A percentile compares a stretch with the other conserved stretches of the same genome.
These are phyloP conservation scores for Ophion costatus DNA, from an alignment of 2,888 invertebrate genomes.

Conservation along the genomic window DNA sequence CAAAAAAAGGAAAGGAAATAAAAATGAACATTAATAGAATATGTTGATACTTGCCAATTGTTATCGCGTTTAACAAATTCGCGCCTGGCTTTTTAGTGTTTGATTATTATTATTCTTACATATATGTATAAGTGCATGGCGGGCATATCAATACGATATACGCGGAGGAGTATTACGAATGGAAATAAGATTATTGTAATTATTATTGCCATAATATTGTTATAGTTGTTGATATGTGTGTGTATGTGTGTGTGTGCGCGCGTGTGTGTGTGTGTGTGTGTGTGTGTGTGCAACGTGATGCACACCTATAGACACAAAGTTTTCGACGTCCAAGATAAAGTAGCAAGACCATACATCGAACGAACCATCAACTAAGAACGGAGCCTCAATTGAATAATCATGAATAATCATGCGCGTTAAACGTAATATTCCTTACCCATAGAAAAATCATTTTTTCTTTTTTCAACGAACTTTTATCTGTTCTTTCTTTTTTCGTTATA, in stretches of 20 bases:
- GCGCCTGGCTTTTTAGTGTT: conserved; percentile 62
- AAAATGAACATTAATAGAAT: conserved; percentile 58
- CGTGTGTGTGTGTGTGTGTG: too few species aligned
- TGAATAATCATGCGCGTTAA: background rate
- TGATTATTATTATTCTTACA: conserved; percentile 28
- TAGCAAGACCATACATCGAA: conserved; percentile 26
- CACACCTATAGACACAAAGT: conserved; percentile 43
- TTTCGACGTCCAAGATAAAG: conserved; percentile 28
- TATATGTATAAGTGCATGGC: conserved; percentile 33
- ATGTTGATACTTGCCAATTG: conserved; percentile 66
- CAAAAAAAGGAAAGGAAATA: conserved; percentile 1
- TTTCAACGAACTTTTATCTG: background rate
- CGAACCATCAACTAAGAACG: conserved; percentile 5
- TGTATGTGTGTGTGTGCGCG: background rate
- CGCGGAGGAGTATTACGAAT: conserved; percentile 21
- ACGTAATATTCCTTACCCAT: background rate
- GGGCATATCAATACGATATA: conserved; percentile 50
- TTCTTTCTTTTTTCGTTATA: background rate
- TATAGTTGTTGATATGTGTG: conserved; percentile 20
- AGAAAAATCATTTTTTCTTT: background rate
- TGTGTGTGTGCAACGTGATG: background rate
- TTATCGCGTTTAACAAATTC: conserved; percentile 49
- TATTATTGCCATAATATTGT: conserved; percentile 46
- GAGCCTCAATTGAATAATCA: background rate
- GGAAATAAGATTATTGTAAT: conserved; percentile 41